Evolutionary conservation across 2,797 vertebrate species (phyloP).

Genomic region (Philypnodon macrostomus): DNA sequence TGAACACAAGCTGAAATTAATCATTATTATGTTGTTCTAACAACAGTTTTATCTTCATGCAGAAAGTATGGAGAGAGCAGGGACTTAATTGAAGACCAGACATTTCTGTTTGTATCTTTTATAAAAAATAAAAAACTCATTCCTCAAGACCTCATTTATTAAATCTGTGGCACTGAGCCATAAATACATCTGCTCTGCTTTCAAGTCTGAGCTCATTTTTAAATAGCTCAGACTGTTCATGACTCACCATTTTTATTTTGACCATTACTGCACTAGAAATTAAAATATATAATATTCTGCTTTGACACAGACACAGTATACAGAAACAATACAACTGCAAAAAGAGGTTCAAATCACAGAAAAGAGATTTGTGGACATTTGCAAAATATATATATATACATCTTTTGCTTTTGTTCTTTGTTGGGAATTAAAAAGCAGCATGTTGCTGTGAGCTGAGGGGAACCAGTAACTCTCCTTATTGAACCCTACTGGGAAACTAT

Average conservation of each 20-base stretch:
- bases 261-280: neutral
- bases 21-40: too few species aligned
- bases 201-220: neutral
- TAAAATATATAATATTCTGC: neutral
- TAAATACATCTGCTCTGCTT: neutral
- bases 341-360: neutral
- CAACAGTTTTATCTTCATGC: neutral
- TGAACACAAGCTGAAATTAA: neutral
- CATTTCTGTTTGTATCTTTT: neutral
- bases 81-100: neutral
- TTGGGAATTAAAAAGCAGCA: conserved; percentile 3
- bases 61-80: neutral
- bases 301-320: too few species aligned
- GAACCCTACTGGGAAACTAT: conserved; percentile 33
- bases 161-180: neutral
- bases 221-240: neutral
- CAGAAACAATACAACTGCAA: neutral
- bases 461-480: conserved; percentile 20
- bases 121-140: too few species aligned
- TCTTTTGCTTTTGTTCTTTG: neutral
- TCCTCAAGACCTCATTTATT: neutral
- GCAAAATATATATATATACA: neutral
- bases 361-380: neutral
- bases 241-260: neutral
- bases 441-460: conserved; percentile 6